Percentiles rank a stretch among this genome's conserved stretches.
phyloP scores from a whole-genome alignment of 2,113 vertebrate species.

The Coracopsis vasa region DNA sequence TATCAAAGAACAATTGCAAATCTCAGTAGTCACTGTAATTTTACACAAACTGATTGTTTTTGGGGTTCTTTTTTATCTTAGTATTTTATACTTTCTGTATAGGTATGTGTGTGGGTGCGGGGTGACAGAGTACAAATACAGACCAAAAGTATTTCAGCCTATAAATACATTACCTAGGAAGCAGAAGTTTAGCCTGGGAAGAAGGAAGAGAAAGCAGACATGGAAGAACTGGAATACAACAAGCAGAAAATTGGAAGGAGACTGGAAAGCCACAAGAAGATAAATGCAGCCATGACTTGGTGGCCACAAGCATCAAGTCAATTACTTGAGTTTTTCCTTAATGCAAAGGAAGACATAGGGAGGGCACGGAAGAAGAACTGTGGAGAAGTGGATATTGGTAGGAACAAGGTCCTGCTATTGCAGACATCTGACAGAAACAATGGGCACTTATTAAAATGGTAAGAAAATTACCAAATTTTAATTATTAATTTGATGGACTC shows the following conservation, averaged over 20 bases:
- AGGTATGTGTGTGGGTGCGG: background rate
- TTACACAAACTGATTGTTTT: background rate
- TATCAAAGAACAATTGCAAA: background rate
- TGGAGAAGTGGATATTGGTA: background rate
- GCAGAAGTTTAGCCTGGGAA: background rate
- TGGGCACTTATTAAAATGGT: background rate
- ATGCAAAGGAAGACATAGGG: background rate
- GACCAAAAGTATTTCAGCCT: background rate
- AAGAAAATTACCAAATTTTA: background rate
- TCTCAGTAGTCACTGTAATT: background rate
- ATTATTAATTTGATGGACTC: background rate
- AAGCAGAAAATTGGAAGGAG: background rate
- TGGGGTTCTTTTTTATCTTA: background rate
- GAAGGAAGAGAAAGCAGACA: background rate
- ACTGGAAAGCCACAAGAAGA: background rate
- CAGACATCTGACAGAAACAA: background rate
- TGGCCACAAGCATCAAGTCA: background rate
- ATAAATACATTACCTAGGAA: background rate
- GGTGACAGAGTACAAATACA: background rate
- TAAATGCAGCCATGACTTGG: background rate
- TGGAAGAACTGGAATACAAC: background rate
- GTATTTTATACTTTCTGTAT: background rate
- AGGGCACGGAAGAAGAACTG: background rate
- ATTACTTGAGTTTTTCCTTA: background rate
- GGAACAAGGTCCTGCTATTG: background rate